phyloP scores from a whole-genome alignment of 2,888 invertebrate species.

The Clistopyga incitator region DNA sequence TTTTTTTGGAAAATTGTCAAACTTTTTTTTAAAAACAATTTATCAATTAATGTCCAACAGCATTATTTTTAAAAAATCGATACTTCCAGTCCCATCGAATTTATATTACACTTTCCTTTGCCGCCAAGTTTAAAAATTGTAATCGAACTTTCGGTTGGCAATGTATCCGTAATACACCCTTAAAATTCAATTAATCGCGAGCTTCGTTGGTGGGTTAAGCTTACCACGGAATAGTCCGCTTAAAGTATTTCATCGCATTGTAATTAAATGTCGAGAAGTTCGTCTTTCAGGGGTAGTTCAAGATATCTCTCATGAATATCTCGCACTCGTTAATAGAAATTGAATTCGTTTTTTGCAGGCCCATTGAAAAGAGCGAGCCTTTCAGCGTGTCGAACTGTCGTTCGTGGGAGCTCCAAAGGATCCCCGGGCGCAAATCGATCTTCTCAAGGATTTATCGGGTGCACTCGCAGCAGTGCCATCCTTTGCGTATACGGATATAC shows the following conservation, averaged over 20 bases:
- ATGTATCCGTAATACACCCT: background rate
- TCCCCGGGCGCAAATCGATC: slow-evolving; percentile 42
- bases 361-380: slow-evolving; percentile 34
- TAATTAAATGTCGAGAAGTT: slow-evolving; percentile 47
- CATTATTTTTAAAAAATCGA: too few relatives aligned
- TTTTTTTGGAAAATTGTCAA: background rate
- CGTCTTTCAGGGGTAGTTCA: background rate
- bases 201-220: background rate
- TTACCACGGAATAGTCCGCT: background rate
- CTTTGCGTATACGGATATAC: slow-evolving; percentile 25
- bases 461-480: slow-evolving; percentile 38
- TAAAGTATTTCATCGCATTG: slow-evolving; percentile 28
- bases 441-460: slow-evolving; percentile 47
- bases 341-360: slow-evolving; percentile 44
- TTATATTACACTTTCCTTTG: too few relatives aligned
- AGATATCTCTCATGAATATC: slow-evolving; percentile 34
- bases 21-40: too few relatives aligned
- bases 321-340: slow-evolving; percentile 41
- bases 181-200: background rate
- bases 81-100: too few relatives aligned
- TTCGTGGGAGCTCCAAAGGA: slow-evolving; percentile 21
- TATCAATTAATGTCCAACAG: too few relatives aligned
- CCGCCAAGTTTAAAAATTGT: too few relatives aligned
- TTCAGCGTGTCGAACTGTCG: slow-evolving; percentile 41
- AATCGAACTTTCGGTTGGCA: too few relatives aligned